Base-by-base conservation (phyloP, 2,888 invertebrate genomes). In the Orthonychiurus folsomi region DNA sequence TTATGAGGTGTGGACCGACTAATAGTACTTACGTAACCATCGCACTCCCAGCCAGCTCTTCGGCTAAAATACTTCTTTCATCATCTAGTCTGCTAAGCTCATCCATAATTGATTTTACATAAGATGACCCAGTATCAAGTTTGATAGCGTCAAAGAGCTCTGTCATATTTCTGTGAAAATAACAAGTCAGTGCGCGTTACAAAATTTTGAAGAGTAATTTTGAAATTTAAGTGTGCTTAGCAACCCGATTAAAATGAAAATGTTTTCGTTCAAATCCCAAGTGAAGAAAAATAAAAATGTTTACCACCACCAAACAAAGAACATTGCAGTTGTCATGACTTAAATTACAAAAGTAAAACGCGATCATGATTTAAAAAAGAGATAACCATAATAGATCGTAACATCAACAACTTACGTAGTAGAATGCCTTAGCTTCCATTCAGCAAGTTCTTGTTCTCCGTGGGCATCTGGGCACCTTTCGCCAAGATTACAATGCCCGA, bases 381-480 rank as follows among this genome's bases (percentile, higher is more conserved):
- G 21, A n/a, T 12, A 28, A 24, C 20, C 9, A 9, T 24, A 37
- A 37, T 28, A 27, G 23, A 57, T 12, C 25, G n/a, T n/a, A n/a
- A n/a, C n/a, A 37, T 37, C 37, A 9, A 37, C 59, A n/a, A 28
- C 26, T 60, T 65, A 70, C 69, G 66, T 66, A 24, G 69, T 63
- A 47, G 63, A 62, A 54, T 28, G 63, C 12, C 72, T 65, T 24
- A 85, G 84, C 72, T 83, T 83, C 88, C 88, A 88, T 76, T 88
- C 87, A 25, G 81, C 80, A 9, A 88, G 76, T 75, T 88, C 88
- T 56, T 83, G 85, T 24, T 80, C 76, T 1, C 86, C 85, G 74
- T 88, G 88, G 1, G 88, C 88, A 75, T 85, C 85, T 12, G 85
- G 84, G 75, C 88, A 88, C 73, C 85, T 85, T 56, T 82, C 81